A percentile compares a stretch with the other conserved stretches of the same genome.
These are phyloP conservation scores for Tragelaphus strepsiceros DNA, from an alignment of 2,113 vertebrate species.

Conservation along the genomic window DNA sequence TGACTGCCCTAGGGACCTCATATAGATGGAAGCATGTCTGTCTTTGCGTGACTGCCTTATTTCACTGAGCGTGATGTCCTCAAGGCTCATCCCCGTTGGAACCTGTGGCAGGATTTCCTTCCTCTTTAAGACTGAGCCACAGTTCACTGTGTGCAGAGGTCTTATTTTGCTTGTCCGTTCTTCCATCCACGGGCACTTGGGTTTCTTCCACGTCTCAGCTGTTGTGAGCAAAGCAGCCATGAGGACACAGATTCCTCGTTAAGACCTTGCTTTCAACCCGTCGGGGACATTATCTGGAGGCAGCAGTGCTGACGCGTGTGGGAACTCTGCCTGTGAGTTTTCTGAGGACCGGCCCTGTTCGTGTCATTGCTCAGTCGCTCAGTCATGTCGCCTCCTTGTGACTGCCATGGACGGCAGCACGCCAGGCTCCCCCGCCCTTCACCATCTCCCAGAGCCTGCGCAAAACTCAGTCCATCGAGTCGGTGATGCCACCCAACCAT, in stretches of 20 bases:
- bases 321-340: not conserved
- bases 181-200: not conserved
- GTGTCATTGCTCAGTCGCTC: fast-evolving
- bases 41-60: not conserved
- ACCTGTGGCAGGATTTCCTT: not conserved
- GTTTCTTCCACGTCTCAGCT: fast-evolving
- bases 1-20: not conserved
- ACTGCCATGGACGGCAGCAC: fast-evolving
- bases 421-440: not conserved
- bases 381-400: fast-evolving
- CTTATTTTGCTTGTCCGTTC: not conserved
- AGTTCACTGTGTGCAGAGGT: no score
- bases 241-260: fast-evolving
- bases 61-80: not conserved
- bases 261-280: not conserved
- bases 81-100: not conserved
- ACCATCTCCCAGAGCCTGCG: not conserved
- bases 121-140: not conserved
- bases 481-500: not conserved
- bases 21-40: not conserved
- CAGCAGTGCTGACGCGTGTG: not conserved
- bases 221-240: not conserved
- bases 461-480: not conserved
- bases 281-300: fast-evolving
- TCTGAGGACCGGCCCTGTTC: not conserved